Percentiles rank a stretch among this genome's conserved stretches.
These are phyloP conservation scores for Chymomyza caudatula DNA, from an alignment of 2,888 invertebrate species.

Conservation along the genomic window DNA sequence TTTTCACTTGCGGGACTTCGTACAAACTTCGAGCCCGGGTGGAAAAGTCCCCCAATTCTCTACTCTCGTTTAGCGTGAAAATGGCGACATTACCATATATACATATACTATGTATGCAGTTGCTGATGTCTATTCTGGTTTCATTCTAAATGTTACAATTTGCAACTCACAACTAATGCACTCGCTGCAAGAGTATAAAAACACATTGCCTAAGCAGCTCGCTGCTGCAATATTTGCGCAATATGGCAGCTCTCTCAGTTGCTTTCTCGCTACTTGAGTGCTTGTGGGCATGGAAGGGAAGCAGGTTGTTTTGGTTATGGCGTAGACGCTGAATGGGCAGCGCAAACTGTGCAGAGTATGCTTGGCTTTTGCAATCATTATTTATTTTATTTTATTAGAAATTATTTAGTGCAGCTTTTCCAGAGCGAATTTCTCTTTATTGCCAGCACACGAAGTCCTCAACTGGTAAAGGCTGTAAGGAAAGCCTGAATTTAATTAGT, in stretches of 20 bases:
- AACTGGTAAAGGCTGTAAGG: background rate
- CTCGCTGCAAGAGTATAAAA: background rate
- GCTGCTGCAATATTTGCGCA: conserved; percentile 64
- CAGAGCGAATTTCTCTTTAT: conserved; percentile 57
- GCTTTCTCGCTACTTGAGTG: background rate
- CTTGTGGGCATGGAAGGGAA: background rate
- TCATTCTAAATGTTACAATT: too few species aligned
- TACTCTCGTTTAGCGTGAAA: too few species aligned
- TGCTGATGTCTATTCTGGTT: too few species aligned
- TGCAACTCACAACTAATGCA: background rate
- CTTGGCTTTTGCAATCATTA: conserved; percentile 58
- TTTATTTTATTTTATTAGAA: conserved; percentile 73
- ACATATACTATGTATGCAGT: too few species aligned
- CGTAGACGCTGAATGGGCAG: background rate
- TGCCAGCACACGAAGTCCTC: conserved; percentile 52
- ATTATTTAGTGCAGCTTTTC: conserved; percentile 62
- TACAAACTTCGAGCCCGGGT: too few species aligned
- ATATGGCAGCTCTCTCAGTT: conserved; percentile 29
- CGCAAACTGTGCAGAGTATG: background rate
- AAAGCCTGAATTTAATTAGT: background rate
- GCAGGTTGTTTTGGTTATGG: background rate
- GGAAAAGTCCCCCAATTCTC: too few species aligned
- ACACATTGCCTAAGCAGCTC: conserved; percentile 68
- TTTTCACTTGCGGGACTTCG: too few species aligned
- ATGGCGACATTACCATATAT: too few species aligned